phyloP scores from a whole-genome alignment of 2,888 invertebrate genomes.

The Platypus cylindrus region DNA sequence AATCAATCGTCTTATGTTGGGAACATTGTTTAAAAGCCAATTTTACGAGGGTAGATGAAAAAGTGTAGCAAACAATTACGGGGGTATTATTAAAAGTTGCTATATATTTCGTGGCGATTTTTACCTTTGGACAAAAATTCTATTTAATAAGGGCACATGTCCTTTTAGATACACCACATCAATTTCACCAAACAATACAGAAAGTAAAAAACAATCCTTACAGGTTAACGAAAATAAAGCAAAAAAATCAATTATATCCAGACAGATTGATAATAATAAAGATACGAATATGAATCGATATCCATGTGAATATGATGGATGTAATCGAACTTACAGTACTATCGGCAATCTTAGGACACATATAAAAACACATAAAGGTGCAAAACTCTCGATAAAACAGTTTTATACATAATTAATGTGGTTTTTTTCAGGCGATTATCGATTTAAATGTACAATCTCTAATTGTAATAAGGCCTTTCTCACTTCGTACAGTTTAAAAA shows the following conservation, averaged over 20 bases:
- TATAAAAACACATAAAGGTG: slow-evolving; percentile 92
- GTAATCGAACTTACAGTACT: slow-evolving; percentile 81
- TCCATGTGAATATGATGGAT: slow-evolving; percentile 80
- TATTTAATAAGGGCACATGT: slow-evolving; percentile 27
- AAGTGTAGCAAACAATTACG: neutral
- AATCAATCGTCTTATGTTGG: too few species aligned
- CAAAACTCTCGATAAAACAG: too few species aligned
- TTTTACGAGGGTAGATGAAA: neutral
- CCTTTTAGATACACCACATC: slow-evolving; percentile 48
- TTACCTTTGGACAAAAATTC: too few species aligned
- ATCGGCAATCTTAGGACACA: slow-evolving; percentile 89
- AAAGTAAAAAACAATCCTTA: slow-evolving; percentile 1
- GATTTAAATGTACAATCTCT: slow-evolving; percentile 79
- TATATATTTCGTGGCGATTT: too few species aligned
- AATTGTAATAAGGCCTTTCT: slow-evolving; percentile 87
- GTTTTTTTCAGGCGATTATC: slow-evolving; percentile 74
- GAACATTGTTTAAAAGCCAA: slow-evolving; percentile 1
- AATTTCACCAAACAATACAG: slow-evolving; percentile 22
- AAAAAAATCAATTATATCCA: slow-evolving; percentile 3
- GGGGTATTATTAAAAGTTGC: neutral
- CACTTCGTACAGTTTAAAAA: slow-evolving; percentile 89
- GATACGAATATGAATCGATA: slow-evolving; percentile 56
- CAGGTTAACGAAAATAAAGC: neutral
- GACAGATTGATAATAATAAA: slow-evolving; percentile 29
- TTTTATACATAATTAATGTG: neutral